phyloP scores from a whole-genome alignment of 2,888 invertebrate species.

The Aphrophora alni region DNA sequence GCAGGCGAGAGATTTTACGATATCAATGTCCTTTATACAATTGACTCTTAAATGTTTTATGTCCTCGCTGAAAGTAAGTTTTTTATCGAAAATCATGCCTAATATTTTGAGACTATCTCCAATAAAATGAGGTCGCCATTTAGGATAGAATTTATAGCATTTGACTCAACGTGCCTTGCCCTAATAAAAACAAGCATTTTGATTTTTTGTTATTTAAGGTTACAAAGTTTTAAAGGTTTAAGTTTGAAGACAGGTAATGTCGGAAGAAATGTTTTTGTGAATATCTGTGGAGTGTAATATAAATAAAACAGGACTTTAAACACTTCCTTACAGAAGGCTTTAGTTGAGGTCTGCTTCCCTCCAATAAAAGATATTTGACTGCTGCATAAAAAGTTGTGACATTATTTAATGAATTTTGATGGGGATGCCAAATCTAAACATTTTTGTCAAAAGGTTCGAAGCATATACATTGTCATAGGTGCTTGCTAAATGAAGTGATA shows the following conservation, averaged over 20 bases:
- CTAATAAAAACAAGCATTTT: neutral
- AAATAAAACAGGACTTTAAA: neutral
- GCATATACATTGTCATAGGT: neutral
- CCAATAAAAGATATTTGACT: too few species aligned
- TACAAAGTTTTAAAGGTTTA: neutral
- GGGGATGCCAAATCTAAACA: conserved; percentile 11
- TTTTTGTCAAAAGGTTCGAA: neutral
- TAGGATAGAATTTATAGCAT: neutral
- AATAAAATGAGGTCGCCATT: neutral
- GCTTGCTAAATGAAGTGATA: neutral
- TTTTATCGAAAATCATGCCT: neutral
- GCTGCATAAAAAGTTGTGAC: neutral
- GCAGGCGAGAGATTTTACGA: neutral
- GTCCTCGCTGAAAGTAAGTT: neutral
- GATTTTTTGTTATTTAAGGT: neutral
- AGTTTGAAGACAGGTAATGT: conserved; percentile 3
- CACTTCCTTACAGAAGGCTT: conserved; percentile 3
- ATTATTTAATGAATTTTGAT: neutral
- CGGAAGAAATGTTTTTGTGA: neutral
- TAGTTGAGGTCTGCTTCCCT: neutral
- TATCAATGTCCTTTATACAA: conserved; percentile 7
- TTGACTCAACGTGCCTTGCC: neutral
- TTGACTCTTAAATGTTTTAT: neutral
- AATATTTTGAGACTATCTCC: neutral
- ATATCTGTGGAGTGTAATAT: neutral